Conservation (phyloP, 1,140 invertebrate genomes). For the Aleiodes sp. region DNA sequence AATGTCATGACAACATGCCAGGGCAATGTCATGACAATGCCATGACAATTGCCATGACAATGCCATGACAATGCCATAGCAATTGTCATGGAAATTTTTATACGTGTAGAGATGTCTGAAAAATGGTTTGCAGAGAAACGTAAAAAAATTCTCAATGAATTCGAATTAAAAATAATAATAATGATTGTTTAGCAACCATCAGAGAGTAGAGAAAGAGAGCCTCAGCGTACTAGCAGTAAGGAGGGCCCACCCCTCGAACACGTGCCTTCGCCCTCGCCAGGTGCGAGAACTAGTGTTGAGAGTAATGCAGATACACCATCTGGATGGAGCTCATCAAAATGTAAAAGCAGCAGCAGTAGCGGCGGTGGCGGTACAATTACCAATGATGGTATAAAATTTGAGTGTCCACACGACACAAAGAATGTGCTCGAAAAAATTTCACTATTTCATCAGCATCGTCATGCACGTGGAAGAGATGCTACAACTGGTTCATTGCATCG, state of each 20-base stretch:
- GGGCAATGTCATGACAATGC: too few relatives aligned
- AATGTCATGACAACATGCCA: too few relatives aligned
- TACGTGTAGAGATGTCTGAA: too few relatives aligned
- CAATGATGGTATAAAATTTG: constrained; percentile 23
- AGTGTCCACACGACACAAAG: constrained; percentile 64
- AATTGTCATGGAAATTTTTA: too few relatives aligned
- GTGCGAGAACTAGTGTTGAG: constrained; percentile 51
- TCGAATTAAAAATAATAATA: neutral
- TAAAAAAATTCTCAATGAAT: too few relatives aligned
- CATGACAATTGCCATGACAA: too few relatives aligned
- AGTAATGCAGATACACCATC: constrained; percentile 53
- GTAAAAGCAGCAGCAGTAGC: neutral
- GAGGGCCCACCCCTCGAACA: constrained; percentile 58
- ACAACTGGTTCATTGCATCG: constrained; percentile 56
- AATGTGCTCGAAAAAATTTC: constrained; percentile 82
- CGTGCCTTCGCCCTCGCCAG: constrained; percentile 57
- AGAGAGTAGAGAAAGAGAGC: constrained; percentile 53
- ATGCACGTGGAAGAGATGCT: constrained; percentile 70
- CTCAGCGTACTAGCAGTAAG: constrained; percentile 53
- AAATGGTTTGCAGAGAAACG: too few relatives aligned
- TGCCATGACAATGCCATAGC: too few relatives aligned
- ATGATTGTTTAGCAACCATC: constrained; percentile 38
- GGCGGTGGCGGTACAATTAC: neutral
- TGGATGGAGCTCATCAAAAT: constrained; percentile 52
- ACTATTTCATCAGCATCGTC: constrained; percentile 76